These are phyloP conservation scores for Eupithecia subumbrata DNA, from an alignment of 2,888 invertebrate species.

Conservation along the genomic window DNA sequence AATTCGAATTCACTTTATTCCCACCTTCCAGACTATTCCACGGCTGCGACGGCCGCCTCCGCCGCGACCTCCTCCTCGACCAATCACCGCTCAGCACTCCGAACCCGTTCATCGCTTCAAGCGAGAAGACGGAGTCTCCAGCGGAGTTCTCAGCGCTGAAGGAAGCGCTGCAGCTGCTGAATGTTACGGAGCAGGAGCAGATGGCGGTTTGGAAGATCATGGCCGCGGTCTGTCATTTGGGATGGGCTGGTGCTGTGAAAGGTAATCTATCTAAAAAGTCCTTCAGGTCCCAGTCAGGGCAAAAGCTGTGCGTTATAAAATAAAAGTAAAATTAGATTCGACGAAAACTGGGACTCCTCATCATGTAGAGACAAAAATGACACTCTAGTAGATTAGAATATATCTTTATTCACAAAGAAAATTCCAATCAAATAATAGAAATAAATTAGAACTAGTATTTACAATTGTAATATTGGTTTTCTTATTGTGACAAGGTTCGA, in stretches of 20 bases:
- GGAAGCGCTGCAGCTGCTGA: conserved; percentile 89
- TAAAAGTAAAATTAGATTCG: too few species aligned
- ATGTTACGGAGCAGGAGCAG: conserved; percentile 90
- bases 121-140: conserved; percentile 92
- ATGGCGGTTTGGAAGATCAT: conserved; percentile 93
- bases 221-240: conserved; percentile 97
- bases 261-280: conserved; percentile 64
- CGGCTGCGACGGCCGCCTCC: conserved; percentile 91
- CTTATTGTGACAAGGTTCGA: too few species aligned
- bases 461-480: too few species aligned
- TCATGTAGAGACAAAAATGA: too few species aligned
- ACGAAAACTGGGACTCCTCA: too few species aligned
- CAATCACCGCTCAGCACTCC: conserved; percentile 77
- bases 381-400: too few species aligned
- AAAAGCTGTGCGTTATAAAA: too few species aligned
- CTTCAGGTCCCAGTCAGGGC: too few species aligned
- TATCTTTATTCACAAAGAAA: too few species aligned
- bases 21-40: conserved; percentile 86
- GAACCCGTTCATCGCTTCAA: conserved; percentile 91
- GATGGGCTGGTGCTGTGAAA: conserved; percentile 92
- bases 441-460: too few species aligned
- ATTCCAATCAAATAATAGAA: too few species aligned
- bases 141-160: conserved; percentile 92
- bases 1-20: neutral
- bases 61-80: conserved; percentile 93